A percentile compares a stretch with the other conserved stretches of the same genome.
These are phyloP conservation scores for Anastatus disparis DNA, from an alignment of 1,140 invertebrate genomes.

Conservation along the genomic window DNA sequence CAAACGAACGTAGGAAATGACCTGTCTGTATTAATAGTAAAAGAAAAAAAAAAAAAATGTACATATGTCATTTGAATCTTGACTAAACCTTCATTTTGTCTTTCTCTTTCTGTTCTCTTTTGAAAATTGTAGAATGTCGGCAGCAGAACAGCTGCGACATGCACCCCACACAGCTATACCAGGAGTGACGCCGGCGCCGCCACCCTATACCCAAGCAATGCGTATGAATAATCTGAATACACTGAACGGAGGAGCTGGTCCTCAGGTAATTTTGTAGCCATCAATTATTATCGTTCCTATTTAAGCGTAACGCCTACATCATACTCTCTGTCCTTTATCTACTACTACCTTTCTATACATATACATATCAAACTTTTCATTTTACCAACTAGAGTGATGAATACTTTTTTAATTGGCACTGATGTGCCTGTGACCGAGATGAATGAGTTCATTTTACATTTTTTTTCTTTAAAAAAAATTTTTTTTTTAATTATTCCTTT, in stretches of 20 bases:
- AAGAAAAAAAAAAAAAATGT: not conserved
- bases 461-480: no score
- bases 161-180: slow-evolving; percentile 79
- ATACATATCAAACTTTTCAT: no score
- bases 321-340: not conserved
- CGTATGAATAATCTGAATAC: slow-evolving; percentile 66
- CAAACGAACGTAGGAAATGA: not conserved
- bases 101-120: not conserved
- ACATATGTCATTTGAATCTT: no score
- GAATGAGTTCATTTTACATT: no score
- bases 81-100: no score
- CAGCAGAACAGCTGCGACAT: slow-evolving; percentile 65
- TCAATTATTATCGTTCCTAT: slow-evolving; percentile 30
- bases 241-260: slow-evolving; percentile 68
- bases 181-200: slow-evolving; percentile 80
- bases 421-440: not conserved
- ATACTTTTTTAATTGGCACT: slow-evolving; percentile 31
- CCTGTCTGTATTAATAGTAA: not conserved
- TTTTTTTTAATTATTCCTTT: no score
- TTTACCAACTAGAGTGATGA: slow-evolving; percentile 17
- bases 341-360: no score
- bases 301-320: no score
- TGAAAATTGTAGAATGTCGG: slow-evolving; percentile 63
- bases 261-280: slow-evolving; percentile 61
- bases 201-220: slow-evolving; percentile 73